Evolutionary conservation across 2,113 vertebrate species (phyloP).

Genomic region (Prinia subflava): DNA sequence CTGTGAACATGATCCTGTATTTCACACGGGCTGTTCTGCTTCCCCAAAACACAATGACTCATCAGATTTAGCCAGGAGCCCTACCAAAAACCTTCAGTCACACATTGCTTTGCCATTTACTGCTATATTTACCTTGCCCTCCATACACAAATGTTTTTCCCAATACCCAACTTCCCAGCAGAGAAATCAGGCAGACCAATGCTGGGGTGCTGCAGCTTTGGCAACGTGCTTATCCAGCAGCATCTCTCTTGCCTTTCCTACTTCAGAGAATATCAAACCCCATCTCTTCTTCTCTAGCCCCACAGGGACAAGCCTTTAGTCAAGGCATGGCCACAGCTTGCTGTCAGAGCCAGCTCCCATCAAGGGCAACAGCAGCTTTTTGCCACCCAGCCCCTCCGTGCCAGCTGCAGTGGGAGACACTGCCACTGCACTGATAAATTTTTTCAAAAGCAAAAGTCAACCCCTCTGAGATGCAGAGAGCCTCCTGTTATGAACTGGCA

Average conservation of each 20-base stretch:
- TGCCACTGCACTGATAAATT: background rate
- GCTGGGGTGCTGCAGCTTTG: background rate
- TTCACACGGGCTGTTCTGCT: background rate
- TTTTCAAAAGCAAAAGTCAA: background rate
- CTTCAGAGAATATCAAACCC: background rate
- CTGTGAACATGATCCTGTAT: background rate
- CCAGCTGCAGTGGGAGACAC: background rate
- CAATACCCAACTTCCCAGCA: background rate
- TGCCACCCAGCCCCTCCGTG: background rate
- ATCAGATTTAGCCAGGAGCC: background rate
- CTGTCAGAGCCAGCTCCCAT: background rate
- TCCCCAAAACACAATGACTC: background rate
- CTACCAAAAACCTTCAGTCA: background rate
- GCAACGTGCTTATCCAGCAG: background rate
- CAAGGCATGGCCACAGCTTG: background rate
- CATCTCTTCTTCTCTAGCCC: background rate
- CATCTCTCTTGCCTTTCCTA: background rate
- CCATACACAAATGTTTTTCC: background rate
- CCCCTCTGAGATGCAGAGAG: background rate
- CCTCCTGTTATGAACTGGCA: background rate
- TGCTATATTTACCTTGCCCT: background rate
- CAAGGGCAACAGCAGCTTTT: background rate
- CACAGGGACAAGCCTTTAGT: background rate
- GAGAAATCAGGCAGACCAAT: fast-evolving
- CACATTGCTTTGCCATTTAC: background rate